Evolutionary conservation across 2,888 invertebrate genomes (phyloP), one percentile per base, ranked within the genome.

Genomic region (Philaethria dido): DNA sequence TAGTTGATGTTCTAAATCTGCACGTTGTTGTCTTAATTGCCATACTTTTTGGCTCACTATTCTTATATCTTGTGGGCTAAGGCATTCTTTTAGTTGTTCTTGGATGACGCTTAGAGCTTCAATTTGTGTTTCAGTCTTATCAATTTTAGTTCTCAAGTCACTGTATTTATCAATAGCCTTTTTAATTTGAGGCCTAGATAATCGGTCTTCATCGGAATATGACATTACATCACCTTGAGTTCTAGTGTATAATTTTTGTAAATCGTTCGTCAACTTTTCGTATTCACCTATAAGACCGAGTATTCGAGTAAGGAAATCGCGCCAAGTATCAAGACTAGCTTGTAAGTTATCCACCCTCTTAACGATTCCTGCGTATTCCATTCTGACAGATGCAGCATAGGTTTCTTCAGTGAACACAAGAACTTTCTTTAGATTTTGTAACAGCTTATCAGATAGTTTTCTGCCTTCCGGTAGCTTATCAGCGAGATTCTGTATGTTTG

Each of bases 21-120:
- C 95, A 73, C 97, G 95, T 76, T 96, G 96, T 80, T 98, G 97
- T 85, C 95, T 94, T 62, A 97, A 84, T 69, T 97, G 93, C 94
- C 97, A 96, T 71, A 96, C 94, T 73, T 94, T 94, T 81, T 97
- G 97, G 74, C 95, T 95, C 57, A 97, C 94, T 14, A 95, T 92
- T 81, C 97, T 96, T 86, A 97, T 95, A 79, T 98, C 98, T 55
- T 95, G 94, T 0, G 97, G 97, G 82, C 96, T 97, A 5, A 98
- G 93, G 76, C 96, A 96, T 80, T 97, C 97, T 77, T 97, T 96
- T 3, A 98, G 89, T 83, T 97, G 96, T 82, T 97, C 97, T 75
- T 97, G 96, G 36, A 95, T 94, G 0, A 95, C 94, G 50, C 95
- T 95, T 0, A 97, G 88, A 39, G 94, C 92, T 81, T 97, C 96